Base-by-base conservation (phyloP, 2,113 vertebrate genomes). In the Picathartes gymnocephalus region DNA sequence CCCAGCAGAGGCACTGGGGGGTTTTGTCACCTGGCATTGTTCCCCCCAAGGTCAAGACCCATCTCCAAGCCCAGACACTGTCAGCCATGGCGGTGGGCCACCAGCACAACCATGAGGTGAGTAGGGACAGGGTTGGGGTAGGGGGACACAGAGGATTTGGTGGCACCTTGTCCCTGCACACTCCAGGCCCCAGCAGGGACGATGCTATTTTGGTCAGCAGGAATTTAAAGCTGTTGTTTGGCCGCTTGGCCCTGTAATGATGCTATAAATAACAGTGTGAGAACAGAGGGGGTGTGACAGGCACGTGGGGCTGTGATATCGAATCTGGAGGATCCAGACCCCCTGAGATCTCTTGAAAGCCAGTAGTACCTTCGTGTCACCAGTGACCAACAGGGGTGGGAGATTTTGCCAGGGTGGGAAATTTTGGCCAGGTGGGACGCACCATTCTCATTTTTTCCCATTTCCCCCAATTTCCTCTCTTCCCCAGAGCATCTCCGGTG, bases 71-170 rank as follows among this genome's bases (percentile, higher is more conserved):
- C 42, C 99, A 99, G 97, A 98, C 98, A 0, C 85, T 98, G 92
- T 88, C 98, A 0, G 56, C 98, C 4, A 92, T 99, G 50, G 99
- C 98, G 0, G 99, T 99, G 40, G 99, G 99, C 28, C 98, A 99
- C 96, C 99, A 99, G 96, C 99, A 99, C 92, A 98, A 99, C 88
- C 99, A 99, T 65, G 96, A 98, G 98, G 99, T 99, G 97, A 97
- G 98, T 2, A 8, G 60, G 39, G 69, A 17, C 4, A 3, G 33
- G 24, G 27, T 1, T 13, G 23, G 9, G 18, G 11, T 17, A 39
- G 12, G 44, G 68, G 44, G 9, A 33, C n/a, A 4, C 37, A 4
- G 27, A 7, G 5, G 6, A 1, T 39, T 60, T 1, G 40, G 64
- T n/a, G 37, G 72, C 79, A 22, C 61, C 61, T 39, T 30, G 48